Evolutionary conservation across 2,113 vertebrate genomes (phyloP), one percentile per base, ranked within the genome.

Genomic region (Hypanus sabinus): DNA sequence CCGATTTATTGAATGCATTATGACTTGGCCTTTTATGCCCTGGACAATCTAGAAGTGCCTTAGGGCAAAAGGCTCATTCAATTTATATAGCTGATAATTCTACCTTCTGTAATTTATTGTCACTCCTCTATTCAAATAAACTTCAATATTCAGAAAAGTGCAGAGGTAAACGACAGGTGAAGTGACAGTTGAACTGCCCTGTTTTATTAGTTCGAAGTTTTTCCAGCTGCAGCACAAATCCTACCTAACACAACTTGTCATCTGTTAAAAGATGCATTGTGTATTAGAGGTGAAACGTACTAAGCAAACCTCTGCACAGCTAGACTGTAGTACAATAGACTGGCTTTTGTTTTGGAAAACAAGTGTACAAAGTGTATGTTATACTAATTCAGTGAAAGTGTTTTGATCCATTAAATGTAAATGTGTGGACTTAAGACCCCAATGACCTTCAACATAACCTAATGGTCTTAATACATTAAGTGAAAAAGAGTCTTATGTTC

Each of bases 361-460:
- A 60, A 70, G 30, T 62, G 65, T 46, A 73, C 65, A 91, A 38
- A 27, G 70, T 71, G 18, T 92, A 18, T 93, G 65, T 93, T 93
- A 73, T 93, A 93, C 91, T 93, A 93, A 93, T 27, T 55, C 68
- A 71, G 36, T 93, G 90, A 73, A 93, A 73, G 22, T 24, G 70
- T 22, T 93, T 73, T 22, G 22, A 1, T 24, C 91, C 91, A 75
- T 24, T 55, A 55, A 20, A 6, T 73, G 20, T 60, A 8, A 57
- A 27, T 87, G 55, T 60, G 22, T 87, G 24, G 83, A 27, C 38
- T 73, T 73, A 93, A 73, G 36, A 46, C 90, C 68, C 36, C 70
- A 55, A 71, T 73, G 90, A 38, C 33, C 55, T 75, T 55, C 12
- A 93, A 55, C 68, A 70, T n/a, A 92, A 68, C 18, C 24, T 60